Evolutionary conservation across 2,113 vertebrate species (phyloP), one percentile per base, ranked within the genome.

Genomic region (Lanius ludovicianus): DNA sequence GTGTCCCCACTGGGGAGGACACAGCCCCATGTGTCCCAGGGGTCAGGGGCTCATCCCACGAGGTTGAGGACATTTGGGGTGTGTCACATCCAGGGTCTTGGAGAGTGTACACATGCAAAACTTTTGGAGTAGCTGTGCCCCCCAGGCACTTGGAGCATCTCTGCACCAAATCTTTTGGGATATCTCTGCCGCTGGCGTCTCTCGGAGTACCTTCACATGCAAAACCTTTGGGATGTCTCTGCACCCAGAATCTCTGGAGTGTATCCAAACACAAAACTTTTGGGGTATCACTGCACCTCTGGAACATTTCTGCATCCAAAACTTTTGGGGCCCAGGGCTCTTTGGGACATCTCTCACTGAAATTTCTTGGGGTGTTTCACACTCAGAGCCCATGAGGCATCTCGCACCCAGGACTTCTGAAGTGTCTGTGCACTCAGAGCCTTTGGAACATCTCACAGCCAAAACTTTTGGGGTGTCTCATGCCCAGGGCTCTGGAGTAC

Each of bases 1-100:
- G 1, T 55, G 41, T 37, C 44, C 27, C 41, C 1, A 0, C 7
- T 6, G 31, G 35, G 46, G 11, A 30, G 27, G 15, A 30, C n/a
- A 19, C 13, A 22, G 11, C 30, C 33, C 55, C 9, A 0, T 0
- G 3, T 44, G 53, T 11, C 35, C 35, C 1, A 4, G 7, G 46
- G 47, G 13, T 67, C 17, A 8, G 22, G 28, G 47, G 5, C 22
- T 59, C 25, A n/a, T 68, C 39, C 57, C 63, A 50, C 14, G 3
- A 18, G 39, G 2, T 2, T 46, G 47, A 53, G 46, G 60, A 27
- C 8, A 3, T 84, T 44, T 22, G 62, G 41, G 30, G 14, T 18
- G 6, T 77, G 46, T 87, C 68, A 62, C 23, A 37, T 13, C 35
- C 21, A 30, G 41, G 24, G 5, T 73, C 42, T 55, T 62, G 64